Base-by-base conservation (phyloP, 2,888 invertebrate genomes). In the Dexiosoma caninum region DNA sequence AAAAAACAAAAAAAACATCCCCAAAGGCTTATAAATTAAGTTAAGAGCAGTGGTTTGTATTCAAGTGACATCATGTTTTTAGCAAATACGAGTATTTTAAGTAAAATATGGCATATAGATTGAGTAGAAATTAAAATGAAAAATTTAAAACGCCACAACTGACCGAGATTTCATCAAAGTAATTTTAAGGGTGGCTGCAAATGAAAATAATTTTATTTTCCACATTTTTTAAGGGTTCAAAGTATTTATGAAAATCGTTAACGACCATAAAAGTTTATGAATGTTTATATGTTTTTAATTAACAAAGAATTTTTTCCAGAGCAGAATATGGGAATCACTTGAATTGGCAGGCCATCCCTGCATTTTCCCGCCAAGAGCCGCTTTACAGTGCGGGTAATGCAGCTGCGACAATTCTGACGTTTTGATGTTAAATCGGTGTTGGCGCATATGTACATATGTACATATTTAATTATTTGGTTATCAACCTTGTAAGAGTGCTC, bases 101-200 rank as follows among this genome's bases (percentile, higher is more conserved):
- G 6, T 2, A 30, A 9, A 23, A 49, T 32, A 71, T 30, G 55
- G 64, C 71, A 42, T n/a, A 16, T 53, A 76, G 70, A 82, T 60
- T 71, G 66, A 23, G 14, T 62, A 10, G 32, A n/a, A 71, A 21
- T 67, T 3, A 37, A 44, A 46, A 51, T 2, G 37, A 67, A 55
- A 1, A n/a, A n/a, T n/a, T n/a, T 6, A 14, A 14, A 62, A 51
- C 42, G 57, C 57, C 44, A 59, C 59, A 81, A 80, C 66, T 80
- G 75, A 76, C 80, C 82, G 81, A 83, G 78, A 82, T 83, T 83
- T 78, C 53, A 42, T 40, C 19, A 46, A 57, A 42, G n/a, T 16
- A 35, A 42, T 46, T 35, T 70, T 75, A 64, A 75, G 75, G 75
- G 79, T 70, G 57, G 70, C 21, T 74, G 12, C 7, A 30, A 37